phyloP scores from a whole-genome alignment of 1,140 invertebrate species.

The Leptinotarsa undecemlineata region DNA sequence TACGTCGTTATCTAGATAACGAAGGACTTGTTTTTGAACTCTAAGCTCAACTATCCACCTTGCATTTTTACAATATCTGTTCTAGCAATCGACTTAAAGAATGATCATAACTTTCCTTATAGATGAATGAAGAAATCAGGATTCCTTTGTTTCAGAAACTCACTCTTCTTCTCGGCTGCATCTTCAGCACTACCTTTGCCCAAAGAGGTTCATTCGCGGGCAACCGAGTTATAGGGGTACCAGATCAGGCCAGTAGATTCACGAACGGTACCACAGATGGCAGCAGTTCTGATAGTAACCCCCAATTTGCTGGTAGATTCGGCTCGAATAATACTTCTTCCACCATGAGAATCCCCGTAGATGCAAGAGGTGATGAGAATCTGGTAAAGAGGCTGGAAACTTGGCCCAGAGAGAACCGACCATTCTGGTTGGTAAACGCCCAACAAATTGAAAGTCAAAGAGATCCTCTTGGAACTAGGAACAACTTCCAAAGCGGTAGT shows the following conservation, averaged over 20 bases:
- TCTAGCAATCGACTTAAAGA: too few species aligned
- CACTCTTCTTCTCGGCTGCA: not conserved
- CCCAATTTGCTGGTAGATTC: conserved; percentile 26
- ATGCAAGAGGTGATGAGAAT: conserved; percentile 57
- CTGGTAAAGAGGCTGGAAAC: conserved; percentile 58
- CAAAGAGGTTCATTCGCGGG: conserved; percentile 13
- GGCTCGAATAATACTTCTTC: conserved; percentile 13
- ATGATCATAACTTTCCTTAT: too few species aligned
- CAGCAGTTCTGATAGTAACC: not conserved
- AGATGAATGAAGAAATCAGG: too few species aligned
- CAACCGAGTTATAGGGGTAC: not conserved
- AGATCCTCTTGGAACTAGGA: conserved; percentile 12
- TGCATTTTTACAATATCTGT: too few species aligned
- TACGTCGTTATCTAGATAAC: too few species aligned
- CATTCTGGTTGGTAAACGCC: conserved; percentile 64
- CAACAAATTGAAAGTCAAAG: conserved; percentile 54
- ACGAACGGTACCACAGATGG: not conserved
- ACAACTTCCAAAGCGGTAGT: too few species aligned
- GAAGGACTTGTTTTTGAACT: too few species aligned
- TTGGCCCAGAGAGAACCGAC: conserved; percentile 60
- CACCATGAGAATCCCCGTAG: conserved; percentile 44
- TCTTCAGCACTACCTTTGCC: not conserved
- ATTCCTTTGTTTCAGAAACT: not conserved
- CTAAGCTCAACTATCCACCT: too few species aligned
- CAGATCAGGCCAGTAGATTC: not conserved